Evolutionary conservation across 2,888 invertebrate genomes (phyloP), one percentile per base, ranked within the genome.

Genomic region (Syritta pipiens): DNA sequence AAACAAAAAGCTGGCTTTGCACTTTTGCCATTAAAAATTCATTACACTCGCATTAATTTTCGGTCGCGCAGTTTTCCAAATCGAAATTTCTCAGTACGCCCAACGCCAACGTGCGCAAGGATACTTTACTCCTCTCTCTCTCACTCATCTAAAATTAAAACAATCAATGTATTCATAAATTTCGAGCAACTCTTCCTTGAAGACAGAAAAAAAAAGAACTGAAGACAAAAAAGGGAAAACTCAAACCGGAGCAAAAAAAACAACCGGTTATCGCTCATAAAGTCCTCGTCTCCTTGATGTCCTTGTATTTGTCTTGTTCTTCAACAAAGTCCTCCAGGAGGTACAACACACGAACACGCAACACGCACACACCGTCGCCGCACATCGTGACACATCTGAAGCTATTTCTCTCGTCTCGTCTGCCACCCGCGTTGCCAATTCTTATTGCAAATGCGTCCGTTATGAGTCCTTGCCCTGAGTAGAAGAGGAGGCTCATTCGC

Each of bases 1-100:
- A 3, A 19, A 20, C 10, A 2, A 40, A 19, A 35, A 28, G 32
- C 48, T 42, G 72, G 42, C 67, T 79, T 72, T 57, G 62, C 62
- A 79, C 72, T 79, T 79, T 68, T 62, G 57, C 67, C 79, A 79
- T 79, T 79, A 79, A 79, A 79, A 79, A 79, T 79, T 79, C 79
- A 79, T 79, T 79, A 72, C 55, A 55, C 28, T 62, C 72, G 22
- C 60, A 79, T 79, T 77, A 71, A 71, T 71, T 71, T 67, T 60
- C 17, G 57, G 55, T 72, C 65, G 3, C 40, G 59, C 32, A 60
- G 35, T 53, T 68, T 74, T 48, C n/a, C n/a, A 46, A 76, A 51
- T 57, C 62, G 30, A 32, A 48, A 26, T n/a, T 35, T 40, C 30
- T 53, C 7, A 7, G 28, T 24, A 19, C 49, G 26, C 14, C 14